A percentile compares a stretch with the other conserved stretches of the same genome.
phyloP scores from a whole-genome alignment of 2,113 vertebrate genomes.

The Dromiciops gliroides region DNA sequence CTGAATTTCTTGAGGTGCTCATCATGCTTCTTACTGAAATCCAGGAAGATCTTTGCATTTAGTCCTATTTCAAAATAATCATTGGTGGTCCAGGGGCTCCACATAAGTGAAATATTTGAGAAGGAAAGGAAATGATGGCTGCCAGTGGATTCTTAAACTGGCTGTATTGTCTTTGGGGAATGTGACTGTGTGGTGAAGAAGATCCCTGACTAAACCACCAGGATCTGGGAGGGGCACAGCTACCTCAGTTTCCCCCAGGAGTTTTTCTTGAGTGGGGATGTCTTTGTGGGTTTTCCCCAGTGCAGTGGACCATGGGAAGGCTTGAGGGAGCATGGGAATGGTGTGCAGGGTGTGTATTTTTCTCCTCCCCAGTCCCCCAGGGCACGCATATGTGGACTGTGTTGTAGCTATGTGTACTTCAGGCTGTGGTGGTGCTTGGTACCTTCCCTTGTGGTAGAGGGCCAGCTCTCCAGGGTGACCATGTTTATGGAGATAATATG shows the following conservation, averaged over 20 bases:
- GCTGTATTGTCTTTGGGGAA: not conserved
- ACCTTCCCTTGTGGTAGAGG: not conserved
- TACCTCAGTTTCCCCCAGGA: not conserved
- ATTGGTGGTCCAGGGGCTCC: not conserved
- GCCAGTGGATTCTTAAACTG: not conserved
- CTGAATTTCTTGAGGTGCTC: not conserved
- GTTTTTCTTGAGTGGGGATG: not conserved
- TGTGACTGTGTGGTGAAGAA: not conserved
- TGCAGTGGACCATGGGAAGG: not conserved
- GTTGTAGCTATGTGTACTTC: not conserved
- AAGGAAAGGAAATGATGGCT: not conserved
- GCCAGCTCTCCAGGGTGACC: not conserved
- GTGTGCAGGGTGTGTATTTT: not conserved
- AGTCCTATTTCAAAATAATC: not conserved
- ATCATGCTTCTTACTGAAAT: not conserved
- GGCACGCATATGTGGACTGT: not conserved
- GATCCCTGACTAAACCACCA: not conserved
- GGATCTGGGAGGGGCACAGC: no score
- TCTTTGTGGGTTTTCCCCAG: not conserved
- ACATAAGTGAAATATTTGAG: not conserved
- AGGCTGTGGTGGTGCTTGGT: not conserved
- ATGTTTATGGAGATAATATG: not conserved
- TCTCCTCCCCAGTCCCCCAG: not conserved
- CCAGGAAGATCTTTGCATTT: not conserved
- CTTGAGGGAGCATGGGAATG: not conserved